These are phyloP conservation scores for Ganaspis brasiliensis DNA, from an alignment of 2,888 invertebrate species.

Conservation along the genomic window DNA sequence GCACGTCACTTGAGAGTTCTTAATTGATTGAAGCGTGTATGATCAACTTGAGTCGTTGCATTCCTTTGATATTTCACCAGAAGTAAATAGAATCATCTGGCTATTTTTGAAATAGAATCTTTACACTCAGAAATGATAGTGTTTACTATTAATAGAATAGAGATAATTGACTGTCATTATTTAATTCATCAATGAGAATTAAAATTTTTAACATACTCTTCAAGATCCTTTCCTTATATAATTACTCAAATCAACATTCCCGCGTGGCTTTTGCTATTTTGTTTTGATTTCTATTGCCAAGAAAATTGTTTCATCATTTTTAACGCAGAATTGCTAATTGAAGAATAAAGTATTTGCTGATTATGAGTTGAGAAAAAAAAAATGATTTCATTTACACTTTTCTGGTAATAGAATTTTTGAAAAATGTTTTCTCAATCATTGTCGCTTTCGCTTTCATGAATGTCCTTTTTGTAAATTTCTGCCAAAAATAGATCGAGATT, in stretches of 20 bases:
- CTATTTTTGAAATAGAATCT: background rate
- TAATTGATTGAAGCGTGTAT: slow-evolving; percentile 33
- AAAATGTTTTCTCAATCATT: slow-evolving; percentile 53
- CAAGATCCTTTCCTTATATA: background rate
- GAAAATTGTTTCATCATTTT: too few species aligned
- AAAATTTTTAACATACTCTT: too few species aligned
- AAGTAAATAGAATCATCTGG: slow-evolving; percentile 35
- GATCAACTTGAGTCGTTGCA: slow-evolving; percentile 13
- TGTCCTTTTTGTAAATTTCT: slow-evolving; percentile 57
- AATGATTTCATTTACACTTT: background rate
- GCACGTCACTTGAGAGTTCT: slow-evolving; percentile 25
- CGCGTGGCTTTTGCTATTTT: background rate
- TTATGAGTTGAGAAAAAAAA: too few species aligned
- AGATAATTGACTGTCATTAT: background rate
- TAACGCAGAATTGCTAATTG: background rate
- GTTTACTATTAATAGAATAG: background rate
- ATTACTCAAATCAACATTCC: background rate
- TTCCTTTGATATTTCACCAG: slow-evolving; percentile 28
- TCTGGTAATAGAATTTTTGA: background rate
- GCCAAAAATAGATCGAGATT: slow-evolving; percentile 77
- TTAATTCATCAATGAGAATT: background rate
- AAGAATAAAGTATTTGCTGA: too few species aligned
- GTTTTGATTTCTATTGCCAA: background rate
- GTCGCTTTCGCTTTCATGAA: slow-evolving; percentile 63
- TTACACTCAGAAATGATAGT: background rate